A percentile compares a stretch with the other conserved stretches of the same genome.
phyloP scores from a whole-genome alignment of 2,888 invertebrate species.

The Parnassius apollo region DNA sequence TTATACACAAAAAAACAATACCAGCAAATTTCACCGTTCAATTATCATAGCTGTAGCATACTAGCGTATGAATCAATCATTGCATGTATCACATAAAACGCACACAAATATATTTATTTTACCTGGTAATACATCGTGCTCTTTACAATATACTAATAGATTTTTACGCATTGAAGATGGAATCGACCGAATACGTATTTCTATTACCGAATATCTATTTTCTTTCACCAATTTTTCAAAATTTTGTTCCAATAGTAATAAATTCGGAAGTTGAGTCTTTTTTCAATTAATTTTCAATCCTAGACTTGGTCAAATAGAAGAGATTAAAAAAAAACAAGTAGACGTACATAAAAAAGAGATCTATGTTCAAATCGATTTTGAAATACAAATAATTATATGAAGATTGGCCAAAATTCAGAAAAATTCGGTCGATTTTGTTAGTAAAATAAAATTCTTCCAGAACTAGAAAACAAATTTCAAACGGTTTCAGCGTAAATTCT shows the following conservation, averaged over 20 bases:
- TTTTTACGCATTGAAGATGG: background rate
- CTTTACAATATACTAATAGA: background rate
- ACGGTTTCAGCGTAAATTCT: too few species aligned
- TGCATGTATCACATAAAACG: constrained; percentile 2
- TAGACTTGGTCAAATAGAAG: too few species aligned
- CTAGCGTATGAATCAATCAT: background rate
- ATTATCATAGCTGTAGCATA: background rate
- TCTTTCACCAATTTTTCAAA: too few species aligned
- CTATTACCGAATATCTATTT: too few species aligned
- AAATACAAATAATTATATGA: too few species aligned
- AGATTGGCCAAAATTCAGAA: background rate
- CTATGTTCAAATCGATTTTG: too few species aligned
- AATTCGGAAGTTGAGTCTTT: too few species aligned
- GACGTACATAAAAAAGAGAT: too few species aligned
- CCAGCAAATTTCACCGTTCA: background rate
- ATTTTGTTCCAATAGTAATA: too few species aligned
- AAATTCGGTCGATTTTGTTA: constrained; percentile 16
- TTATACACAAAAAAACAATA: background rate
- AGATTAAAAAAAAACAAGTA: too few species aligned
- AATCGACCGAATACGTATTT: background rate
- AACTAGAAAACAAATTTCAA: too few species aligned
- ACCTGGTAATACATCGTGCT: background rate
- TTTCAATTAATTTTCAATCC: too few species aligned
- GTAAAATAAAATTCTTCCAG: background rate
- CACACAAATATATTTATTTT: background rate